A percentile compares a stretch with the other conserved stretches of the same genome.
phyloP scores from a whole-genome alignment of 1,140 invertebrate genomes.

The Cydia pomonella region DNA sequence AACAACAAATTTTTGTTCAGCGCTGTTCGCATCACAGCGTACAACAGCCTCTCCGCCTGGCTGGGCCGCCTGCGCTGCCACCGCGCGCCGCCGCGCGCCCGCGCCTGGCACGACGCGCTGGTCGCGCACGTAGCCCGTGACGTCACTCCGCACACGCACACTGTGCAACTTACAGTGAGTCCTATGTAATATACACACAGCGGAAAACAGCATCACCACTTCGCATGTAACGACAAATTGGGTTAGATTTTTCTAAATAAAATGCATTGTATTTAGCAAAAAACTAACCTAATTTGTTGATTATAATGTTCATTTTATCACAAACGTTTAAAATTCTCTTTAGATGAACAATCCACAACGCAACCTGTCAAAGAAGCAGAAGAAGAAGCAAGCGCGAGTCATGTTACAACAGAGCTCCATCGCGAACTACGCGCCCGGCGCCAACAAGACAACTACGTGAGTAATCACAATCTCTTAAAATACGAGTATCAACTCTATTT shows the following conservation, averaged over 20 bases:
- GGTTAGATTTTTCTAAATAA: no score
- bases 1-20: slow-evolving; percentile 36
- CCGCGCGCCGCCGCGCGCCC: slow-evolving; percentile 37
- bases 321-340: slow-evolving; percentile 37
- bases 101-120: slow-evolving; percentile 56
- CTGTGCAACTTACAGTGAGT: slow-evolving; percentile 65
- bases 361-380: slow-evolving; percentile 69
- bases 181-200: neutral
- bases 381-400: slow-evolving; percentile 58
- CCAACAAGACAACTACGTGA: slow-evolving; percentile 57
- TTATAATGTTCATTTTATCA: no score
- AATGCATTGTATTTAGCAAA: no score
- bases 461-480: no score
- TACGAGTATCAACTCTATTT: no score
- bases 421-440: slow-evolving; percentile 60
- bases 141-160: slow-evolving; percentile 51
- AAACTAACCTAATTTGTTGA: no score
- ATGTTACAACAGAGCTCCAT: slow-evolving; percentile 61
- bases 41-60: slow-evolving; percentile 56
- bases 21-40: slow-evolving; percentile 54
- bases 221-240: no score
- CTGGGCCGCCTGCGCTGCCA: slow-evolving; percentile 50
- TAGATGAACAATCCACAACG: slow-evolving; percentile 61
- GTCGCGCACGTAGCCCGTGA: slow-evolving; percentile 50
- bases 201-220: neutral